phyloP scores from a whole-genome alignment of 1,140 invertebrate genomes.

The Proales similis region DNA sequence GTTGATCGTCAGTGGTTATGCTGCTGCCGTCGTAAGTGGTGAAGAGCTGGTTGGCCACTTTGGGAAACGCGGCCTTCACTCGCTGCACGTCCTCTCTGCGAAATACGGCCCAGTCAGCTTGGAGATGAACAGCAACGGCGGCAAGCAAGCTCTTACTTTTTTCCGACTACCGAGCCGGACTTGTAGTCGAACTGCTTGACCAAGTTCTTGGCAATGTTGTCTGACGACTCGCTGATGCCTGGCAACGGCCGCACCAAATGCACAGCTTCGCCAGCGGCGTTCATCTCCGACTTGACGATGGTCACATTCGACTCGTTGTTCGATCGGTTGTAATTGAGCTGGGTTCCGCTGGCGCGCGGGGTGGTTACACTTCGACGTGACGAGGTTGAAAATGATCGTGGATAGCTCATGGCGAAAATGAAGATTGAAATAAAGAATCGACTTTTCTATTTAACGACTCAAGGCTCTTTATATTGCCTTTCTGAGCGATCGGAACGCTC shows the following conservation, averaged over 20 bases:
- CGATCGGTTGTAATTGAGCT: too few relatives aligned
- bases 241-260: constrained; percentile 15
- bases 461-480: too few relatives aligned
- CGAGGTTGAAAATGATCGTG: too few relatives aligned
- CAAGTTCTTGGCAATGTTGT: constrained; percentile 18
- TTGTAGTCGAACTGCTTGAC: constrained; percentile 9
- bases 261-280: constrained; percentile 22
- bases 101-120: background rate
- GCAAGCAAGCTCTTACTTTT: background rate
- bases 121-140: background rate
- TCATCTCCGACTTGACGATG: constrained; percentile 23
- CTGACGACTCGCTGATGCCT: background rate
- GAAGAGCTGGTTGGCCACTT: constrained; percentile 10
- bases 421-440: too few relatives aligned
- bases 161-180: background rate
- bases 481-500: too few relatives aligned
- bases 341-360: too few relatives aligned
- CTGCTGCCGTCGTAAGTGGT: constrained; percentile 20
- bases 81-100: constrained; percentile 13
- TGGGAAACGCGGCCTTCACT: constrained; percentile 30
- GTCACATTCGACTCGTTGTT: constrained; percentile 17
- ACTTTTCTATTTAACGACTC: too few relatives aligned
- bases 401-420: too few relatives aligned
- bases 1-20: constrained; percentile 18
- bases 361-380: too few relatives aligned